phyloP scores from a whole-genome alignment of 2,888 invertebrate genomes.

The Drosophila nr. perissopoda region DNA sequence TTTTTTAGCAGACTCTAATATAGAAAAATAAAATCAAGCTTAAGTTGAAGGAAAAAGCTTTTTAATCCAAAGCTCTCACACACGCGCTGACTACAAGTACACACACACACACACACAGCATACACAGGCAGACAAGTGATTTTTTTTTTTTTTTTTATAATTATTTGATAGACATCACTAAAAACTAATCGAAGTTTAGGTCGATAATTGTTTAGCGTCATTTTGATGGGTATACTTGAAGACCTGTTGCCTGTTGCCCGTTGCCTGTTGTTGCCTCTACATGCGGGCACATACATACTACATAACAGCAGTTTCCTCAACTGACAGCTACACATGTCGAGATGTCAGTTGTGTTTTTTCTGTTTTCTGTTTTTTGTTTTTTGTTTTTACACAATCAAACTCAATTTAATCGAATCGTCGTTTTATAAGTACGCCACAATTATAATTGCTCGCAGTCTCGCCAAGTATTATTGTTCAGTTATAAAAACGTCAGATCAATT shows the following conservation, averaged over 20 bases:
- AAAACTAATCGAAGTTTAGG: slow-evolving; percentile 7
- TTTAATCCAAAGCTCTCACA: slow-evolving; percentile 3
- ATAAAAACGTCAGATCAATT: slow-evolving; percentile 26
- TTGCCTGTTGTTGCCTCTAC: not conserved
- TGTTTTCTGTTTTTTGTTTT: slow-evolving; percentile 7
- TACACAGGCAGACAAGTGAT: not conserved
- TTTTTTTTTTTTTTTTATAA: not conserved
- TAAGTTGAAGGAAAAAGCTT: not conserved
- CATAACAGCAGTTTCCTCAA: slow-evolving; percentile 26
- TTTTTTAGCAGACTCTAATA: not conserved
- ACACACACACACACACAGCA: not conserved
- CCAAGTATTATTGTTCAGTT: slow-evolving; percentile 14
- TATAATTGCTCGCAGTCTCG: slow-evolving; percentile 34
- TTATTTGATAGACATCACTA: slow-evolving; percentile 6
- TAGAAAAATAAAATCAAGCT: not conserved
- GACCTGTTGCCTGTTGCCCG: slow-evolving; percentile 9
- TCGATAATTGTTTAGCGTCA: slow-evolving; percentile 24
- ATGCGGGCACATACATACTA: not conserved
- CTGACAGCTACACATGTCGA: slow-evolving; percentile 54
- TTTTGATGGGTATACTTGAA: slow-evolving; percentile 27
- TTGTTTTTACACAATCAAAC: slow-evolving; percentile 31
- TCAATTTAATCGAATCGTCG: slow-evolving; percentile 40
- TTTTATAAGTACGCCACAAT: slow-evolving; percentile 35
- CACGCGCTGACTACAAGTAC: too few species aligned
- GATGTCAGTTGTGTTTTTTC: slow-evolving; percentile 26